Conservation (phyloP, 2,888 invertebrate genomes). For the Heliconius charithonia region DNA sequence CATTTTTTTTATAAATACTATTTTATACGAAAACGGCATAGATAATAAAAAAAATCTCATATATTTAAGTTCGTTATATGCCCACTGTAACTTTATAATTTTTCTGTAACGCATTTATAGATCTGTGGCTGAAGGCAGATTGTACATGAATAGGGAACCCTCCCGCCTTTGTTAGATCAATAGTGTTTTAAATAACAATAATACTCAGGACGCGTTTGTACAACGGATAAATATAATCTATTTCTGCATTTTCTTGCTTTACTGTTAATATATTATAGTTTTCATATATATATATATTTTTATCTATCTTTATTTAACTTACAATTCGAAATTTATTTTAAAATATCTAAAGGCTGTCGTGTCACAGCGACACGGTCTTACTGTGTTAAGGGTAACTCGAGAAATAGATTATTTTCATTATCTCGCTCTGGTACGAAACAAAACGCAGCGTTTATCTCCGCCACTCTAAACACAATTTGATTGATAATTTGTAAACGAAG, state of each 20-base stretch:
- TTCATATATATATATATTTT: background rate
- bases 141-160: conserved; percentile 49
- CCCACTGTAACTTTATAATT: background rate
- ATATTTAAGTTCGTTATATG: too few relatives aligned
- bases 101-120: conserved; percentile 1
- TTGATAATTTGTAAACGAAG: background rate
- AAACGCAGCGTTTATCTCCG: background rate
- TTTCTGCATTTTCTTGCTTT: background rate
- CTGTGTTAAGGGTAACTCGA: background rate
- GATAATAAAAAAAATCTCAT: too few relatives aligned
- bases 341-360: too few relatives aligned
- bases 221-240: conserved; percentile 34
- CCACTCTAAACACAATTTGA: background rate
- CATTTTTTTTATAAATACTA: too few relatives aligned
- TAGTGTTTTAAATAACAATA: conserved; percentile 52
- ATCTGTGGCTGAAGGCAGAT: conserved; percentile 36
- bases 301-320: background rate
- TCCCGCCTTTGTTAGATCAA: conserved; percentile 46
- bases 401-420: background rate
- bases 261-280: background rate
- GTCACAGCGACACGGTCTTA: too few relatives aligned
- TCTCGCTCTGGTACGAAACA: background rate
- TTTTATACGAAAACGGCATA: too few relatives aligned
- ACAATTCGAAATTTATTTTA: too few relatives aligned
- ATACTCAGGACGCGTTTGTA: conserved; percentile 39